These are phyloP conservation scores for Anolis carolinensis DNA, from an alignment of 2,113 vertebrate genomes.

Conservation along the genomic window DNA sequence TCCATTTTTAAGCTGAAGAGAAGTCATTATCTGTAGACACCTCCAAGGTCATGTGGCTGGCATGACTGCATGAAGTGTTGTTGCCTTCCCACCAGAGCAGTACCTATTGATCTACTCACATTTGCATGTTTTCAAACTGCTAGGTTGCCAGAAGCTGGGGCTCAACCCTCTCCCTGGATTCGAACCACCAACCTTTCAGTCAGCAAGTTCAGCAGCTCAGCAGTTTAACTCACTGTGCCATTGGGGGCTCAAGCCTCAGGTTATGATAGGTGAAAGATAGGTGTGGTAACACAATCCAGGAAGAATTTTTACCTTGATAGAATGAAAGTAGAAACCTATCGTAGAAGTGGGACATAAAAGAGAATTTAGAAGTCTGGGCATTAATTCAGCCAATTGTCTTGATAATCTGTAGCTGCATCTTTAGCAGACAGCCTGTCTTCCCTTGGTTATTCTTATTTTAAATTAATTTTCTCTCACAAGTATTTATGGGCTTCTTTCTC, in stretches of 20 bases:
- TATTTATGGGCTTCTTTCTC: constrained; percentile 30
- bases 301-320: neutral
- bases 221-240: too few relatives aligned
- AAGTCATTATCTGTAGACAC: too few relatives aligned
- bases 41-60: too few relatives aligned
- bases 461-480: constrained; percentile 4
- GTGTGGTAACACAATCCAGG: neutral
- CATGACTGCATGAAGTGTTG: too few relatives aligned
- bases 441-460: constrained; percentile 20
- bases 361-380: neutral
- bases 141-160: too few relatives aligned
- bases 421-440: constrained; percentile 28
- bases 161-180: too few relatives aligned
- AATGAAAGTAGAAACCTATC: neutral
- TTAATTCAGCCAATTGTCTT: neutral
- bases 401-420: constrained; percentile 7
- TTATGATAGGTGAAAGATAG: neutral
- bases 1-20: too few relatives aligned
- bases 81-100: too few relatives aligned
- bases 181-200: too few relatives aligned
- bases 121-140: too few relatives aligned
- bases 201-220: too few relatives aligned
- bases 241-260: neutral
- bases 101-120: too few relatives aligned
- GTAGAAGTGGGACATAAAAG: constrained; percentile 14